A percentile compares a stretch with the other conserved stretches of the same genome.
Conservation (phyloP, 2,888 invertebrate species). For the Eilema caniola region DNA sequence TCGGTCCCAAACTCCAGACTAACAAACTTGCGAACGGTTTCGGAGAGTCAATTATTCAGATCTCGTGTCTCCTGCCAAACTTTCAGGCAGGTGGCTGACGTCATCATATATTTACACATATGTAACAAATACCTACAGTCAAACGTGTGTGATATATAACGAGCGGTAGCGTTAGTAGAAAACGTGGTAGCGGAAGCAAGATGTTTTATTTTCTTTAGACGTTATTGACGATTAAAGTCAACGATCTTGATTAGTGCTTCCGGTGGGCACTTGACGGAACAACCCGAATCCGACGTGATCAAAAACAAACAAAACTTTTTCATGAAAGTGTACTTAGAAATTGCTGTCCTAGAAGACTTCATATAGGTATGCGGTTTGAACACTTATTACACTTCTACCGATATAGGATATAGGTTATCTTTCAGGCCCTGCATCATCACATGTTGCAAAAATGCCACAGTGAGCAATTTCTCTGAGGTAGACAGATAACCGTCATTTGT, state of each 20-base stretch:
- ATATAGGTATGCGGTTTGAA: too few relatives aligned
- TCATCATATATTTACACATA: conserved; percentile 70
- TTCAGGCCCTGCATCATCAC: too few relatives aligned
- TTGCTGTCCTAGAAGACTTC: background rate
- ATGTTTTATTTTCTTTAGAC: conserved; percentile 7
- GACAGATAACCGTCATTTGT: too few relatives aligned
- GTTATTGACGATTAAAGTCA: conserved; percentile 9
- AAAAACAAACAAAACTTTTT: background rate
- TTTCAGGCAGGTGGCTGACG: conserved; percentile 82
- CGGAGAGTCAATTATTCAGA: conserved; percentile 81
- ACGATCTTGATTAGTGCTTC: conserved; percentile 25
- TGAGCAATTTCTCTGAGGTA: too few relatives aligned
- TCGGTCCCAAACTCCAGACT: conserved; percentile 80
- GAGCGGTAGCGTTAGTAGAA: conserved; percentile 60
- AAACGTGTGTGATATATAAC: conserved; percentile 75
- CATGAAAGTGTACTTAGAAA: background rate
- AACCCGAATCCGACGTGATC: background rate
- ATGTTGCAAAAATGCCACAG: too few relatives aligned
- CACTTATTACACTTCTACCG: too few relatives aligned
- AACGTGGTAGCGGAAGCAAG: conserved; percentile 32
- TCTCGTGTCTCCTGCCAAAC: conserved; percentile 84
- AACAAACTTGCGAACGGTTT: conserved; percentile 78
- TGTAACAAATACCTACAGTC: conserved; percentile 67
- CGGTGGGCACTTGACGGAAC: conserved; percentile 11
- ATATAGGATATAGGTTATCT: too few relatives aligned